Conservation (phyloP, 2,113 vertebrate species). For the Eublepharis macularius region DNA sequence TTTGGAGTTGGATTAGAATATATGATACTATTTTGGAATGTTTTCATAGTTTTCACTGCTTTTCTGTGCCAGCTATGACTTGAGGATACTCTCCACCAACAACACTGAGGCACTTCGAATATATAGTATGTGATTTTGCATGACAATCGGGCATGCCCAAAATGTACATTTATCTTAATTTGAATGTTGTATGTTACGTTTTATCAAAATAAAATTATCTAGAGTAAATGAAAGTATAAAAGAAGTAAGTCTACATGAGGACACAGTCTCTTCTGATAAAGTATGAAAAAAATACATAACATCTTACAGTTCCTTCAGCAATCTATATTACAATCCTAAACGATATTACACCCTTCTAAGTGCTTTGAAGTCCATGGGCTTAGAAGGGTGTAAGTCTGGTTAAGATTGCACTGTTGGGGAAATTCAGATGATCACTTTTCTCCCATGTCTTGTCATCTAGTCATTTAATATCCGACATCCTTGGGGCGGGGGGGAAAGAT, state of each 20-base stretch:
- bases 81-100: too few species aligned
- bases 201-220: background rate
- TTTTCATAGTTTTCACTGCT: too few species aligned
- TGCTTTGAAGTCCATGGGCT: too few species aligned
- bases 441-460: background rate
- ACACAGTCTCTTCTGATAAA: background rate
- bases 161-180: too few species aligned
- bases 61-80: too few species aligned
- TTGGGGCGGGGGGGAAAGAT: background rate
- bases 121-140: background rate
- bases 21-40: too few species aligned
- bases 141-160: background rate
- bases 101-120: background rate
- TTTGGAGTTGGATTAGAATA: too few species aligned
- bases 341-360: background rate
- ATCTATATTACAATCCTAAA: background rate
- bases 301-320: background rate
- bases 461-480: too few species aligned
- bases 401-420: too few species aligned
- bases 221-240: background rate
- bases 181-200: background rate
- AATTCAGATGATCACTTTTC: too few species aligned
- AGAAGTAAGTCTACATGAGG: background rate
- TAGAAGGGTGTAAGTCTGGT: too few species aligned
- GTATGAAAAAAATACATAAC: background rate